Percentiles rank a stretch among this genome's conserved stretches.
Conservation (phyloP, 2,797 vertebrate genomes). For the Percopsis omiscomaycus region DNA sequence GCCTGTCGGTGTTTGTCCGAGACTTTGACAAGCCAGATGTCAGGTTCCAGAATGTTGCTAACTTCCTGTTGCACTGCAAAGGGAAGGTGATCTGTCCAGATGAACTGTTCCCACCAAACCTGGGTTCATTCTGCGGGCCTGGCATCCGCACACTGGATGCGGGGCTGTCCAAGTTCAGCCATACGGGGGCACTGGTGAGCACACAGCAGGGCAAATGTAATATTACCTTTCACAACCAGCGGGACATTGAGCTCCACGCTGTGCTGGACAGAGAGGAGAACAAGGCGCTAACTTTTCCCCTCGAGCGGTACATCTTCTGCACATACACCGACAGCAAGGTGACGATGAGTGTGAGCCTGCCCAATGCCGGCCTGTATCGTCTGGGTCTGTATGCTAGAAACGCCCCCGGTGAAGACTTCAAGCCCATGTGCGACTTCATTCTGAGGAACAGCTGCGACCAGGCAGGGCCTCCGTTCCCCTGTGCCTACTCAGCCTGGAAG, state of each 20-base stretch:
- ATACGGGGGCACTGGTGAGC: conserved; percentile 67
- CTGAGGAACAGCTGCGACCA: conserved; percentile 68
- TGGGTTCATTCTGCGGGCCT: conserved; percentile 74
- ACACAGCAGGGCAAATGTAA: conserved; percentile 81
- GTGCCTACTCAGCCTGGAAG: conserved; percentile 74
- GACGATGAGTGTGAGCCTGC: conserved; percentile 73
- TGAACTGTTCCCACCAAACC: conserved; percentile 73
- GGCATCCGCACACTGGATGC: conserved; percentile 73
- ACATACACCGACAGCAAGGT: conserved; percentile 80
- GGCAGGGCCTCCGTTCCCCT: conserved; percentile 75
- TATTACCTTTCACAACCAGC: conserved; percentile 77
- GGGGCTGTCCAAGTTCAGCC: conserved; percentile 78
- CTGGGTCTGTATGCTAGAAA: conserved; percentile 75
- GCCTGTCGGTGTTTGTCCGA: conserved; percentile 78
- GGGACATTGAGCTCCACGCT: conserved; percentile 59
- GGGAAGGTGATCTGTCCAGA: conserved; percentile 57
- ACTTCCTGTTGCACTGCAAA: conserved; percentile 77
- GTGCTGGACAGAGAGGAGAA: conserved; percentile 59
- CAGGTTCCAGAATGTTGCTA: conserved; percentile 76
- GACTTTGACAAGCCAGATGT: conserved; percentile 66
- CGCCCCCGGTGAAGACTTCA: conserved; percentile 65
- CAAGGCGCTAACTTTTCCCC: conserved; percentile 37
- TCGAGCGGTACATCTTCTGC: conserved; percentile 76
- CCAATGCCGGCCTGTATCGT: conserved; percentile 69
- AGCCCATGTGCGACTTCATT: conserved; percentile 78